Conservation (phyloP, 2,888 invertebrate genomes). For the Penaeus monodon region DNA sequence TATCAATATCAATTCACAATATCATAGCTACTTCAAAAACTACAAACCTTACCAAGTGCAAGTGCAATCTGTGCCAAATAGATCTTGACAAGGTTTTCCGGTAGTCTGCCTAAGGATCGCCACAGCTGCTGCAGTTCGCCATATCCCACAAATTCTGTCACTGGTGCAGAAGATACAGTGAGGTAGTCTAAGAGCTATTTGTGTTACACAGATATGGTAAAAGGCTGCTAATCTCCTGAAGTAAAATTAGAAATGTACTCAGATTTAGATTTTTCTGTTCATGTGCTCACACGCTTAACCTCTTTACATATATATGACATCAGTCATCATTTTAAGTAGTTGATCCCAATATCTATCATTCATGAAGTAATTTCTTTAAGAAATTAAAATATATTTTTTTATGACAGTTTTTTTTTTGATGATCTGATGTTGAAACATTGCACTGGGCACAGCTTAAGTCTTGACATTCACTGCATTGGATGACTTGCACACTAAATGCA, state of each 20-base stretch:
- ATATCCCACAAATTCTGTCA: slow-evolving; percentile 85
- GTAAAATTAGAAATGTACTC: background rate
- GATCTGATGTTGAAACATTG: too few species aligned
- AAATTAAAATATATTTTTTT: too few species aligned
- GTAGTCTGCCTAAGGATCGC: slow-evolving; percentile 80
- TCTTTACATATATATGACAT: too few species aligned
- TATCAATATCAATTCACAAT: background rate
- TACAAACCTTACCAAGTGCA: slow-evolving; percentile 80
- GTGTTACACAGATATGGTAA: background rate
- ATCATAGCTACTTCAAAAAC: background rate
- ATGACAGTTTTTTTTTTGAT: too few species aligned
- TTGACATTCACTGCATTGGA: too few species aligned
- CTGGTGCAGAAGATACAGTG: slow-evolving; percentile 71
- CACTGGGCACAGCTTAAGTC: too few species aligned
- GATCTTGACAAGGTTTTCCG: slow-evolving; percentile 83
- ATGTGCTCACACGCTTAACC: too few species aligned
- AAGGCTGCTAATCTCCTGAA: too few species aligned
- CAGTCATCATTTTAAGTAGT: too few species aligned
- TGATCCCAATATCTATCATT: too few species aligned
- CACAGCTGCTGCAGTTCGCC: slow-evolving; percentile 86
- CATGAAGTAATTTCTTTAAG: too few species aligned
- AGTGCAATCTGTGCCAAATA: slow-evolving; percentile 90
- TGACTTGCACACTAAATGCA: background rate
- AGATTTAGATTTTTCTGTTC: background rate
- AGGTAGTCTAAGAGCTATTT: background rate